A percentile compares a stretch with the other conserved stretches of the same genome.
phyloP scores from a whole-genome alignment of 1,140 invertebrate species.

The Lordiphosa stackelbergi region DNA sequence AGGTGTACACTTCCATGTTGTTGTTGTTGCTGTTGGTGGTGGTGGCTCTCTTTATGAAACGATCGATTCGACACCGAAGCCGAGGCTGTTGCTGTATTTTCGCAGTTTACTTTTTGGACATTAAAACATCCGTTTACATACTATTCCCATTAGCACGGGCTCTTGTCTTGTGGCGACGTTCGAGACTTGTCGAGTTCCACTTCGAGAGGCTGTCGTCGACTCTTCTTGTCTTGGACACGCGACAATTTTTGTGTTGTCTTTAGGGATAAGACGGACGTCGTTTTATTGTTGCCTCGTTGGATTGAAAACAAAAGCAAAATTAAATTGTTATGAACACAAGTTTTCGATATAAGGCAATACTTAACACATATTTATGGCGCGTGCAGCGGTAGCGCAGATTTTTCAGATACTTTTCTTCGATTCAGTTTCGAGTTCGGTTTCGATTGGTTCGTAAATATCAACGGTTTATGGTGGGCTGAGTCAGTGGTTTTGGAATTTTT shows the following conservation, averaged over 20 bases:
- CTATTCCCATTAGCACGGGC: constrained; percentile 73
- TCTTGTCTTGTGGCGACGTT: constrained; percentile 48
- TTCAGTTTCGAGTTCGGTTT: neutral
- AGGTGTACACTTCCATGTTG: constrained; percentile 68
- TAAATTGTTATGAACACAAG: constrained; percentile 75
- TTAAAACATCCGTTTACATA: constrained; percentile 76
- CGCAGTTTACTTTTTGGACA: constrained; percentile 75
- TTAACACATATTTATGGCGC: constrained; percentile 75
- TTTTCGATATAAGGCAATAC: constrained; percentile 69
- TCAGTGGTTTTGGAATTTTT: constrained; percentile 35
- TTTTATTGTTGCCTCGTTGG: constrained; percentile 5
- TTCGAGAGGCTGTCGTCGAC: constrained; percentile 21
- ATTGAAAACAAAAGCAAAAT: constrained; percentile 69
- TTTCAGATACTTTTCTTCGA: constrained; percentile 54
- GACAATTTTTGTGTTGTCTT: constrained; percentile 54
- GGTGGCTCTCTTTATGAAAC: constrained; percentile 9
- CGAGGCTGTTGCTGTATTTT: constrained; percentile 38
- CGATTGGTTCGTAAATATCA: constrained; percentile 53
- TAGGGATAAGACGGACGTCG: neutral
- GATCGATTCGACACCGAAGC: constrained; percentile 27
- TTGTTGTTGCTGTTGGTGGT: constrained; percentile 21
- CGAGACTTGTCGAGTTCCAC: too few species aligned
- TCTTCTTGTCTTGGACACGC: constrained; percentile 67
- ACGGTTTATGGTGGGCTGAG: constrained; percentile 42
- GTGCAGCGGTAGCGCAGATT: constrained; percentile 71